Evolutionary conservation across 2,797 vertebrate species (phyloP).

Genomic region (Gallinago nigripennis): DNA sequence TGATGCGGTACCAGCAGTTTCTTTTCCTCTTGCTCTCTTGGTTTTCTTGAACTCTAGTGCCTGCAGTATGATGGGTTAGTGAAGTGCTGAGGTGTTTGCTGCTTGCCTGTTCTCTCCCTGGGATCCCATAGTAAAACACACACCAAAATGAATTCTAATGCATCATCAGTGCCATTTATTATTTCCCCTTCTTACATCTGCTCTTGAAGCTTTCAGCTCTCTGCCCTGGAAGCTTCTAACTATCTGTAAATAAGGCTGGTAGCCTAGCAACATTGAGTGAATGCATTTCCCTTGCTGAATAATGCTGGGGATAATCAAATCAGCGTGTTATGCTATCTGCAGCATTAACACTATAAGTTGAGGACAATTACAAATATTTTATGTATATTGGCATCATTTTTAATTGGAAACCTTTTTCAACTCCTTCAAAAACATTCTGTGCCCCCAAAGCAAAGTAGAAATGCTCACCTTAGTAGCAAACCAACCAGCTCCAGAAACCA

Average conservation of each 20-base stretch:
- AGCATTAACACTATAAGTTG: background rate
- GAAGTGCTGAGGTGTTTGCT: background rate
- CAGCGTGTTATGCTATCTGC: slow-evolving; percentile 35
- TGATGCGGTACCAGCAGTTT: background rate
- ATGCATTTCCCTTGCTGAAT: slow-evolving; percentile 53
- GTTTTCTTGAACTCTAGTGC: background rate
- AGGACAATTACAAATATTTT: slow-evolving; percentile 1
- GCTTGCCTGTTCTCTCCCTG: background rate
- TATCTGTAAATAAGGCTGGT: slow-evolving; percentile 71
- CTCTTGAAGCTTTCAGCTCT: slow-evolving; percentile 40
- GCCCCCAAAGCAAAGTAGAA: background rate
- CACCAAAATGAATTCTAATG: slow-evolving; percentile 45
- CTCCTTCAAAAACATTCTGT: background rate
- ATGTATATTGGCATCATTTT: background rate
- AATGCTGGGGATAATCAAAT: slow-evolving; percentile 54
- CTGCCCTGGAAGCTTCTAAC: slow-evolving; percentile 71
- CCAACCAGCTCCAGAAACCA: background rate
- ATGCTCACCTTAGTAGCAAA: background rate
- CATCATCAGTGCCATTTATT: slow-evolving; percentile 37
- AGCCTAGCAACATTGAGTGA: slow-evolving; percentile 63
- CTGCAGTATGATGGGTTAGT: background rate
- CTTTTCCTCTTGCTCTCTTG: background rate
- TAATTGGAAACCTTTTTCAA: background rate
- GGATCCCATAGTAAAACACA: background rate
- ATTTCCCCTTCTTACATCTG: slow-evolving; percentile 36